Conservation (phyloP, 1,140 invertebrate species). For the Diuraphis noxia region DNA sequence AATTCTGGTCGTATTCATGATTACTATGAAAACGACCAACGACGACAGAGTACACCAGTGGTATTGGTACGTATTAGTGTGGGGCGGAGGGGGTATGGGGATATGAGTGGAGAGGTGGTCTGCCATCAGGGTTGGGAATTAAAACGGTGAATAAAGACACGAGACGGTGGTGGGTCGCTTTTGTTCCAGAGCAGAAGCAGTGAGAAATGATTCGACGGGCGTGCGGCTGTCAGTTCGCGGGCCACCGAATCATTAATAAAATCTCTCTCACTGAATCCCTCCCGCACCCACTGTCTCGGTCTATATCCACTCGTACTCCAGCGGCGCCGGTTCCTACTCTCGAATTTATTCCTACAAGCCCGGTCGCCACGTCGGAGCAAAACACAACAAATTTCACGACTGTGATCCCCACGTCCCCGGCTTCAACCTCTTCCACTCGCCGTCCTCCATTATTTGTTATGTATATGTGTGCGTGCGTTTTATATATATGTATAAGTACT, state of each 20-base stretch:
- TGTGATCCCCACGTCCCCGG: no score
- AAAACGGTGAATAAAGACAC: constrained; percentile 48
- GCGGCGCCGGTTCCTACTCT: constrained; percentile 24
- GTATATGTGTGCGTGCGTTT: background rate
- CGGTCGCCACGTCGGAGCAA: background rate
- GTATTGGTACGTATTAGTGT: background rate
- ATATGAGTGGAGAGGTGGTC: background rate
- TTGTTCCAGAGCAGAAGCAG: constrained; percentile 37
- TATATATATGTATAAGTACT: background rate
- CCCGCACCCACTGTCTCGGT: no score
- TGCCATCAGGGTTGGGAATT: constrained; percentile 21
- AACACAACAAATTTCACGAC: constrained; percentile 44
- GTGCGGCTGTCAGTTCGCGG: constrained; percentile 51
- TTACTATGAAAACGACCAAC: background rate
- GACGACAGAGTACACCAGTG: background rate
- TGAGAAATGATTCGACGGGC: constrained; percentile 53
- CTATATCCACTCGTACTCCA: background rate
- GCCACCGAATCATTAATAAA: constrained; percentile 53
- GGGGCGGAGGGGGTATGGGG: background rate
- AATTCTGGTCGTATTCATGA: constrained; percentile 17
- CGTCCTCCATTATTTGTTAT: background rate
- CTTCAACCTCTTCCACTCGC: background rate
- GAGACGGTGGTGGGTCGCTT: background rate
- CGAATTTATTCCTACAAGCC: constrained; percentile 16
- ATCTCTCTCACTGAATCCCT: constrained; percentile 10